Evolutionary conservation across 92 coral and sea anemone species (phyloP), one percentile per base, ranked within the genome.

Genomic region (Porites evermanni): DNA sequence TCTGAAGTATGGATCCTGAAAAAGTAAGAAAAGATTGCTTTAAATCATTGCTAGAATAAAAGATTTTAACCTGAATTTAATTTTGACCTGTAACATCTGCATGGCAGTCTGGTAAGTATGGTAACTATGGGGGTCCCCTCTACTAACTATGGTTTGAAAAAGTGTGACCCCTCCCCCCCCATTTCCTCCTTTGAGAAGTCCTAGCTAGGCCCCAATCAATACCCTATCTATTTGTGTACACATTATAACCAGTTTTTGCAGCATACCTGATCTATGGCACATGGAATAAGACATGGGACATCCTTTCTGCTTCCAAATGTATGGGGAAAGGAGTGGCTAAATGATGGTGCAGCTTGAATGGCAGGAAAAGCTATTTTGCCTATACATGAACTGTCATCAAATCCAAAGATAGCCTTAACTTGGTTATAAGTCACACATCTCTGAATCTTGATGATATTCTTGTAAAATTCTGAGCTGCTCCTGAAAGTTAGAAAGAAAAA

Each of bases 361-460:
- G 99, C 99, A 64, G 99, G 99, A 78, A 97, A 97, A 47, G 99
- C 98, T 91, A 97, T 95, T 92, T 97, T 97, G 74, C 99, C 99
- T 85, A 97, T 97, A 64, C 96, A 92, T 70, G 94, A 95, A 70
- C 97, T 97, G 67, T 97, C 99, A 50, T 92, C 96, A 83, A 97
- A 97, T 77, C 99, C 99, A 88, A 97, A 97, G 67, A 97, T 97
- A 10, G 95, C 91, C 70, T 95, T 91, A 65, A 97, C 98, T 95
- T 97, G 99, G 88, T 97, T 97, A 70, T 88, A 95, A 32, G 99
- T 97, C 44, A 97, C 96, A 90, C 99, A 95, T 84, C 92, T 91
- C 72, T 95, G 98, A 80, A 97, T 94, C 83, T 94, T 95, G 68
- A 97, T 79, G 10, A 97, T 92, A 59, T 97, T 97, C 80, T 88